A percentile compares a stretch with the other conserved stretches of the same genome.
Evolutionary conservation across 2,113 vertebrate species (phyloP).

Genomic region (Heterotilapia buettikoferi): DNA sequence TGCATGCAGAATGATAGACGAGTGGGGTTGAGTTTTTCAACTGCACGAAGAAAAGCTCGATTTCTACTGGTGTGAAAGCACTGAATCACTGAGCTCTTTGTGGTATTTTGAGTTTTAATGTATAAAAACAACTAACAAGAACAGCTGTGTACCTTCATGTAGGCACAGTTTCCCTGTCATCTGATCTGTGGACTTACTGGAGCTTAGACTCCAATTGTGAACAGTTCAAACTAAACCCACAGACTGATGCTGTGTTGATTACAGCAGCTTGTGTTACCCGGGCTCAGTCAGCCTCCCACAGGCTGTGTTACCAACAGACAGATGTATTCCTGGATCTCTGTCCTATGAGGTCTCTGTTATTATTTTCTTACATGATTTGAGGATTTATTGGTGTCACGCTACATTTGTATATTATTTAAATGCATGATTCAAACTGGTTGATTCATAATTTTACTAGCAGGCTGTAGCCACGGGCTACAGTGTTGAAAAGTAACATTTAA

Average conservation of each 20-base stretch:
- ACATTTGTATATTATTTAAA: neutral
- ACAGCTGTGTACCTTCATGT: neutral
- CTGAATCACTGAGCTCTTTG: neutral
- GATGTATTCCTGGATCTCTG: neutral
- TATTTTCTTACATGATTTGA: neutral
- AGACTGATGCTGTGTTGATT: neutral
- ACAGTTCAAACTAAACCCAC: neutral
- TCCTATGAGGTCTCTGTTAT: neutral
- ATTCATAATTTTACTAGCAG: neutral
- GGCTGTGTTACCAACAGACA: neutral
- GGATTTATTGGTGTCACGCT: neutral
- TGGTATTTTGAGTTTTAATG: neutral
- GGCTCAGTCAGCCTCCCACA: neutral
- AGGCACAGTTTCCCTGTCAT: neutral
- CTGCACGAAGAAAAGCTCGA: neutral
- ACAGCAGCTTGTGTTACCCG: neutral
- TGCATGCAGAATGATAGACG: neutral
- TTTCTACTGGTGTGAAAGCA: neutral
- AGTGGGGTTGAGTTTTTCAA: neutral
- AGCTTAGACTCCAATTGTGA: neutral
- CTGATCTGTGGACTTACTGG: neutral
- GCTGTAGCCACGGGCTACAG: neutral
- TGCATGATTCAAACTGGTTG: neutral
- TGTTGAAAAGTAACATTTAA: neutral
- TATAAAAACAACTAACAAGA: neutral